Evolutionary conservation across 2,113 vertebrate genomes (phyloP).

Genomic region (Sturnus vulgaris): DNA sequence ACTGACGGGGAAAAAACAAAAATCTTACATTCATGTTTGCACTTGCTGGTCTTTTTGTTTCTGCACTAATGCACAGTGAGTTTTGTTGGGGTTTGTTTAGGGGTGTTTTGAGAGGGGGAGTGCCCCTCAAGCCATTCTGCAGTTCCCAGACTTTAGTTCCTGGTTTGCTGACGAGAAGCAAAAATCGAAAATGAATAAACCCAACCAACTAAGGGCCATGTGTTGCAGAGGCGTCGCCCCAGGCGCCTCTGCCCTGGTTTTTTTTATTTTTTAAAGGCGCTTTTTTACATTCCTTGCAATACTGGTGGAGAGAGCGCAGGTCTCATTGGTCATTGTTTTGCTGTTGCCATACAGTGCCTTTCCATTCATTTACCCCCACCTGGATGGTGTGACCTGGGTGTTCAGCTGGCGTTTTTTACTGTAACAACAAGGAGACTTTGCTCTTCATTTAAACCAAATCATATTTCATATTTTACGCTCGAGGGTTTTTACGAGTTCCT

Average conservation of each 20-base stretch:
- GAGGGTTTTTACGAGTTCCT: conserved; percentile 97
- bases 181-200: conserved; percentile 11
- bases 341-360: conserved; percentile 99
- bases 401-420: conserved; percentile 97
- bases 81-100: conserved; percentile 77
- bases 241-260: conserved; percentile 74
- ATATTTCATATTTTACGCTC: conserved; percentile 99
- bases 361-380: conserved; percentile 88
- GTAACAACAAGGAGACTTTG: conserved; percentile 90
- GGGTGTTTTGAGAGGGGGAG: conserved; percentile 66
- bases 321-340: conserved; percentile 87
- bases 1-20: conserved; percentile 64
- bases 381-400: conserved; percentile 82
- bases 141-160: conserved; percentile 88
- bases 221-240: conserved; percentile 76
- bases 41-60: conserved; percentile 97
- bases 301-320: conserved; percentile 84
- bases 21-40: conserved; percentile 89
- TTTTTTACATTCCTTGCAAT: conserved; percentile 91
- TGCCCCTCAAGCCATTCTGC: conserved; percentile 73
- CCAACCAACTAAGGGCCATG: conserved; percentile 70
- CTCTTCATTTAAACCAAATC: conserved; percentile 98
- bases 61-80: conserved; percentile 97
- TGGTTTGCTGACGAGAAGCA: conserved; percentile 78
- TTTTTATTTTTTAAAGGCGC: conserved; percentile 78